Evolutionary conservation across 2,113 vertebrate species (phyloP), one percentile per base, ranked within the genome.

Genomic region (Andinoacara biseriatus): DNA sequence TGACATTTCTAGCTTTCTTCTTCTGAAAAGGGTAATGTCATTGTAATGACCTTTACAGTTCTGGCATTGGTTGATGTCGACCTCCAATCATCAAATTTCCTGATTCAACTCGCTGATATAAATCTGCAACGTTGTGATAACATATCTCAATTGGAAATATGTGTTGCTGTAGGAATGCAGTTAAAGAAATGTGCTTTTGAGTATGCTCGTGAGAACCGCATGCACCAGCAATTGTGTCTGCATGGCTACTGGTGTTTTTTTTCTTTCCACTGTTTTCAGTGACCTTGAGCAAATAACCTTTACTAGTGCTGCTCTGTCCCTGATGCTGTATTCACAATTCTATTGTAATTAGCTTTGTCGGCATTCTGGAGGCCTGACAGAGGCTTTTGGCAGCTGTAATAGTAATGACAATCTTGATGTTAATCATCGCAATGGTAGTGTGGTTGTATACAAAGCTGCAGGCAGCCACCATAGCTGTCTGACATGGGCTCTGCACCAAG

Each of bases 41-140:
- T 95, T 95, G 93, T 86, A 90, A 92, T 93, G 94, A 95, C 95
- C 94, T 96, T 95, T 94, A 92, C 86, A 35, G 58, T 87, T 86
- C 60, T 84, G 84, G 84, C n/a, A 80, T 79, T 49, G 62, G 86
- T 82, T 22, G 76, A 90, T 87, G 54, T 81, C 31, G 49, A 90
- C 80, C 43, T 75, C 22, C 80, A 57, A 65, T 89, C 89, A 80
- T 62, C 63, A 81, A 74, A 90, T 85, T 82, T 74, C 62, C 54
- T 31, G 78, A 92, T 91, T 87, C 46, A 78, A 54, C 59, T 61
- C 10, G 2, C 5, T 76, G 82, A 87, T 82, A 82, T 57, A 14
- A 80, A 84, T 86, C 83, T 83, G 81, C 78, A 31, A 31, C 61
- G 15, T 40, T 63, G 60, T 35, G 75, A 90, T 86, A 20, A 86